Evolutionary conservation across 2,888 invertebrate genomes (phyloP).

Genomic region (Cistogaster globosa): DNA sequence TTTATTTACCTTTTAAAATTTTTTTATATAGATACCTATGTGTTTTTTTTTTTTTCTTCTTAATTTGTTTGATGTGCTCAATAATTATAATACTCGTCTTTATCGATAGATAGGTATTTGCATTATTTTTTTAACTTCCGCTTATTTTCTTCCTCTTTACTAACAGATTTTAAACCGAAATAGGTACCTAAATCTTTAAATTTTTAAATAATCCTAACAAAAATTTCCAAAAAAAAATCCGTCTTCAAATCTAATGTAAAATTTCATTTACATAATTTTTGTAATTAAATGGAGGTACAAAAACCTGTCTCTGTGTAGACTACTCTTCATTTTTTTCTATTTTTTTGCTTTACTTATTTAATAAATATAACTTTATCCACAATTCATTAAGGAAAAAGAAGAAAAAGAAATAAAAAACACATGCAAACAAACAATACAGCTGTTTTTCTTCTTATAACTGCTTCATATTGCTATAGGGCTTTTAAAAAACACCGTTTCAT

Average conservation of each 20-base stretch:
- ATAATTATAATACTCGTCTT: neutral
- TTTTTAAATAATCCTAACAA: neutral
- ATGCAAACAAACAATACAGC: constrained; percentile 71
- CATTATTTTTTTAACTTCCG: constrained; percentile 24
- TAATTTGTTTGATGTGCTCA: constrained; percentile 5
- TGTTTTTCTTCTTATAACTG: constrained; percentile 70
- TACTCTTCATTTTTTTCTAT: constrained; percentile 8
- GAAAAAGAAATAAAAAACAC: constrained; percentile 60
- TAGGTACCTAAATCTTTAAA: no score
- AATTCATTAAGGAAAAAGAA: constrained; percentile 68
- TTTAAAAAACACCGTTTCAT: constrained; percentile 70
- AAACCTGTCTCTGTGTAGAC: constrained; percentile 31
- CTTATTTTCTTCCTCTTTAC: constrained; percentile 39
- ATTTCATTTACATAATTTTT: constrained; percentile 21
- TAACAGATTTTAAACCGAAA: constrained; percentile 32
- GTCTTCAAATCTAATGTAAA: constrained; percentile 1
- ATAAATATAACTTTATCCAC: constrained; percentile 64
- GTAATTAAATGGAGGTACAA: neutral
- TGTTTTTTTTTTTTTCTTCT: neutral
- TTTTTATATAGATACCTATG: no score
- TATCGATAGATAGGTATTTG: no score
- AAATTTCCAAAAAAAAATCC: constrained; percentile 17
- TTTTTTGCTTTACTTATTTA: constrained; percentile 28
- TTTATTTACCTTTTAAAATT: no score
- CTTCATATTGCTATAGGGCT: constrained; percentile 71